These are phyloP conservation scores for Platerodrilus igneus DNA, from an alignment of 2,888 invertebrate species.

Conservation along the genomic window DNA sequence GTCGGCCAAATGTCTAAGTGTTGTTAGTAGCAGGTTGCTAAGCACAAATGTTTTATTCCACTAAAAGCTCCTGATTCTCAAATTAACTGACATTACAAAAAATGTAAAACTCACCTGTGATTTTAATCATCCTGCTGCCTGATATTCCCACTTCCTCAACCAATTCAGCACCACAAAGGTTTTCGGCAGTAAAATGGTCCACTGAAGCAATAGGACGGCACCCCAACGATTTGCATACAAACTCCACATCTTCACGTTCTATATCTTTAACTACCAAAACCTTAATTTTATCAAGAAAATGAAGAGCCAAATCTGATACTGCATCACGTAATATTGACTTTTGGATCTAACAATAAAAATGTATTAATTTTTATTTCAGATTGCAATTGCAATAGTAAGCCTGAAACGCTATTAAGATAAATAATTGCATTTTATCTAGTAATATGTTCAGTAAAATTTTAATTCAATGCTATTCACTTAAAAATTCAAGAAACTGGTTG, in stretches of 20 bases:
- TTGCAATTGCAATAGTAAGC: no score
- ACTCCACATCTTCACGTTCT: conserved; percentile 97
- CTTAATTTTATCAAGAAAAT: conserved; percentile 98
- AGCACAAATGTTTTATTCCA: background rate
- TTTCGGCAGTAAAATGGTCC: conserved; percentile 93
- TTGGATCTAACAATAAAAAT: conserved; percentile 46
- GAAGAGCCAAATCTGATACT: conserved; percentile 92
- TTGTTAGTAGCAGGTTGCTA: no score
- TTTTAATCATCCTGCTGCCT: conserved; percentile 82
- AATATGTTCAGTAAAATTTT: no score
- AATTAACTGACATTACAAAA: no score
- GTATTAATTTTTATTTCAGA: background rate
- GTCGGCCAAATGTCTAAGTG: no score
- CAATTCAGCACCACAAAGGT: conserved; percentile 85
- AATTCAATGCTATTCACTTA: no score
- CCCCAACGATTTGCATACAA: conserved; percentile 90
- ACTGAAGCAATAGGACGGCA: conserved; percentile 97
- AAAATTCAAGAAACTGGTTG: no score
- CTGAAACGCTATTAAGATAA: no score
- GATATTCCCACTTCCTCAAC: conserved; percentile 91
- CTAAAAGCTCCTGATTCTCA: no score
- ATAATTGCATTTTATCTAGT: no score
- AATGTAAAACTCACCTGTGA: conserved; percentile 39
- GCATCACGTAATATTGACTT: conserved; percentile 86
- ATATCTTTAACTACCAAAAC: conserved; percentile 97